phyloP scores from a whole-genome alignment of 2,797 vertebrate species.

The Tarsius wallacei region DNA sequence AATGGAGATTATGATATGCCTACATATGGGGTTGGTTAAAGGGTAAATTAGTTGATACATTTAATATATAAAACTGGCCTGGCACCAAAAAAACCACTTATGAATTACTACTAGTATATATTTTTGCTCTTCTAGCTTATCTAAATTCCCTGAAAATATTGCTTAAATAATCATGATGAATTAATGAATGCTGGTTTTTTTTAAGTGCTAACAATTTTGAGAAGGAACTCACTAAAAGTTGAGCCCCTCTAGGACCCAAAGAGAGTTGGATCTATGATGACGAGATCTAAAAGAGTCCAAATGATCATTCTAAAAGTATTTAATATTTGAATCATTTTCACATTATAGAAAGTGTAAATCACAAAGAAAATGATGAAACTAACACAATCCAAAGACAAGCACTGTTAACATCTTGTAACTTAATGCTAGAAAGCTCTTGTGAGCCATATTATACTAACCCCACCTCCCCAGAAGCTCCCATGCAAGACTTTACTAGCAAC shows the following conservation, averaged over 20 bases:
- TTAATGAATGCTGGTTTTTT: not conserved
- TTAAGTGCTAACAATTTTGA: conserved; percentile 16
- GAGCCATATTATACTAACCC: not conserved
- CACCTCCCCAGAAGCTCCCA: not conserved
- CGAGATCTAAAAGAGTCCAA: not conserved
- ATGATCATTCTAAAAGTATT: not conserved
- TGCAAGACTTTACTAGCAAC: not conserved
- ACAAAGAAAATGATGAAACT: not conserved
- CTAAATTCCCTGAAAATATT: not conserved
- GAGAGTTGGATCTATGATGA: not conserved
- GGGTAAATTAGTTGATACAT: conserved; percentile 2
- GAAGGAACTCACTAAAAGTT: not conserved
- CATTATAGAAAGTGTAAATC: not conserved
- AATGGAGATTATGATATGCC: not conserved
- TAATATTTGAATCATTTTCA: conserved; percentile 16
- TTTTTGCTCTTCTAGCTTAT: not conserved
- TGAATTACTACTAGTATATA: not conserved
- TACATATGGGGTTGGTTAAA: not conserved
- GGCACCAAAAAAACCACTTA: not conserved
- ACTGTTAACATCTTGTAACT: not conserved
- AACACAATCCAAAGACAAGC: not conserved
- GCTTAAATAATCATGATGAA: not conserved
- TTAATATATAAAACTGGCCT: conserved; percentile 23
- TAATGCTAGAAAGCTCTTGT: not conserved
- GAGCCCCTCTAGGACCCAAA: not conserved